Evolutionary conservation across 2,113 vertebrate species (phyloP), one percentile per base, ranked within the genome.

Genomic region (Tor tambroides): DNA sequence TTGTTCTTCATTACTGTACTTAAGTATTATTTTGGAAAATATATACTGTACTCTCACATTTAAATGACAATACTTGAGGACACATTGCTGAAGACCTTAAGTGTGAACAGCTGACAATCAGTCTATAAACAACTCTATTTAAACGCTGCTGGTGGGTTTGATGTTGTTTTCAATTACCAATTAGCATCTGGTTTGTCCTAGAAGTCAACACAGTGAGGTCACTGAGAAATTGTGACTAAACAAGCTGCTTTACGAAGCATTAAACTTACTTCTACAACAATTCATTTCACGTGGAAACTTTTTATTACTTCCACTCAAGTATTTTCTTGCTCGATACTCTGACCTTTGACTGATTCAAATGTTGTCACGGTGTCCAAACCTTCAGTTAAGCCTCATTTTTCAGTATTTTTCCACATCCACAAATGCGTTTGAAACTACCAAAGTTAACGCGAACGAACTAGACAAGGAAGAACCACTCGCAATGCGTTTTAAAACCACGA

Each of bases 401-500:
- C 19, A 11, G 69, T 6, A 11, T 72, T 72, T 30, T 32, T 67
- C 6, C 6, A 10, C 32, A 5, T 38, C 69, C 32, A 72, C 32
- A 23, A 38, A n/a, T 21, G 59, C 23, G 1, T 41, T 35, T 74
- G 71, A 41, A 74, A 72, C 19, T 38, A 72, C 7, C 69, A 38
- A 21, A 74, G 35, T 74, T 74, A 4, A 43, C 71, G 21, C 35
- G 11, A 5, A 23, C 9, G 35, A 74, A 7, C 30, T 3, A 71
- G 15, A 35, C 17, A 5, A 74, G 71, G 71, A 74, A 43, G 35
- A 74, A 43, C 21, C 71, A 12, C 4, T 11, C 6, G 90, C 92
- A 90, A 91, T 89, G 89, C 89, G 89, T 87, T 91, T 90, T 88
- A 81, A 85, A 80, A 79, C 89, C 65, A 93, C 93, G 94, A 93